A percentile compares a stretch with the other conserved stretches of the same genome.
Conservation (phyloP, 1,140 invertebrate genomes). For the Drosophila kepulauana region DNA sequence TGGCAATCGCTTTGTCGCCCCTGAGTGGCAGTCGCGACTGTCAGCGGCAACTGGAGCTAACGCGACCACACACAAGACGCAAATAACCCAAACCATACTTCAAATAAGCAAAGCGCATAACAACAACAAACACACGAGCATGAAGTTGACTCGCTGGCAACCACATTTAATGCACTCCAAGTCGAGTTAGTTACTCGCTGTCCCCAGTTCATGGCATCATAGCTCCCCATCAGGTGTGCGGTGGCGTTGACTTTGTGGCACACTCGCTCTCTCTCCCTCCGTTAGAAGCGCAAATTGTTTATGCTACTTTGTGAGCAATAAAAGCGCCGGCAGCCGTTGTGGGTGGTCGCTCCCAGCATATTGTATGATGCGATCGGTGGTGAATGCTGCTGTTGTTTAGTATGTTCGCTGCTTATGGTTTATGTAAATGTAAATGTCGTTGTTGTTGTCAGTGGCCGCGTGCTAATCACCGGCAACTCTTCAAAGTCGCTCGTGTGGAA, state of each 20-base stretch:
- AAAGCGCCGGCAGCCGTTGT: constrained; percentile 64
- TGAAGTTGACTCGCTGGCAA: constrained; percentile 3
- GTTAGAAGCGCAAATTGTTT: constrained; percentile 77
- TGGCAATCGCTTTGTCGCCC: constrained; percentile 35
- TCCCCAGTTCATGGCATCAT: constrained; percentile 20
- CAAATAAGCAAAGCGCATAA: constrained; percentile 54
- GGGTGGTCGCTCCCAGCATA: constrained; percentile 66
- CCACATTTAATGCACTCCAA: constrained; percentile 69
- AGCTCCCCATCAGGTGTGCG: constrained; percentile 70
- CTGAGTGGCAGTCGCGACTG: constrained; percentile 43
- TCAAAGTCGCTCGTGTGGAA: constrained; percentile 76
- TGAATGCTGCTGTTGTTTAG: neutral
- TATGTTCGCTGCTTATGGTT: constrained; percentile 13
- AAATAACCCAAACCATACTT: constrained; percentile 62
- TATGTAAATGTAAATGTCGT: constrained; percentile 41
- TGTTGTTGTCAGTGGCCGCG: constrained; percentile 22
- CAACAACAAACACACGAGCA: constrained; percentile 29
- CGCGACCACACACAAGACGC: constrained; percentile 62
- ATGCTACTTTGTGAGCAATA: constrained; percentile 80
- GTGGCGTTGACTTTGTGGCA: constrained; percentile 71
- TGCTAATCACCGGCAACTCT: constrained; percentile 79
- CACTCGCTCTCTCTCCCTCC: neutral
- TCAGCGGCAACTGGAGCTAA: constrained; percentile 1
- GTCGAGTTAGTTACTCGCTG: constrained; percentile 9
- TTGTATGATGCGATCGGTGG: constrained; percentile 58